Evolutionary conservation across 2,888 invertebrate species (phyloP).

Genomic region (Epirrhoe tristata): DNA sequence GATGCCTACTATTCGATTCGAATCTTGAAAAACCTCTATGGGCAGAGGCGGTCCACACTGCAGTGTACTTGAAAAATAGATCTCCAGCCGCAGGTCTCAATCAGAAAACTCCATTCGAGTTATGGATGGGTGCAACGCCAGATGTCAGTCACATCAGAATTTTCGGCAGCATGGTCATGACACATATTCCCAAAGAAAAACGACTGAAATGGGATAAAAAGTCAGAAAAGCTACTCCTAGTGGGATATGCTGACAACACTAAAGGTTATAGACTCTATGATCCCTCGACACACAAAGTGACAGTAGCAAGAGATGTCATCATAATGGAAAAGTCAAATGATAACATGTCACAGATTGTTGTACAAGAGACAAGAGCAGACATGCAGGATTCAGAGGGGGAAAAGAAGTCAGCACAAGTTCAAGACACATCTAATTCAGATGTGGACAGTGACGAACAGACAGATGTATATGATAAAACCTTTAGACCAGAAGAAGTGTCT

Average conservation of each 20-base stretch:
- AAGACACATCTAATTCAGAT: too few relatives aligned
- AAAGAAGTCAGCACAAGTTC: too few relatives aligned
- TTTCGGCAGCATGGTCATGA: not conserved
- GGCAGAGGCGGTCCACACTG: slow-evolving; percentile 32
- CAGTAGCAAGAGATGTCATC: too few relatives aligned
- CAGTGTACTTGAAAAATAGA: slow-evolving; percentile 29
- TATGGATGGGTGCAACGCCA: not conserved
- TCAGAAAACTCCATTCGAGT: not conserved
- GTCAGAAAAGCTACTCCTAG: not conserved
- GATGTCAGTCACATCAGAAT: not conserved
- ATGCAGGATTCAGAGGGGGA: too few relatives aligned
- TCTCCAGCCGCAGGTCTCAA: not conserved
- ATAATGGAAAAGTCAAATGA: too few relatives aligned
- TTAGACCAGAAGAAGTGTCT: too few relatives aligned
- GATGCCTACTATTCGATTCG: slow-evolving; percentile 28
- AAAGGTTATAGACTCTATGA: not conserved
- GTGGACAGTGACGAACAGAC: too few relatives aligned
- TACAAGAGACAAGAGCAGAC: too few relatives aligned
- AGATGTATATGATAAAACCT: too few relatives aligned
- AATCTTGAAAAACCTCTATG: slow-evolving; percentile 22
- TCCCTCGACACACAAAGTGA: too few relatives aligned
- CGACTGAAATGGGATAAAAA: not conserved
- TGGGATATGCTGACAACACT: not conserved
- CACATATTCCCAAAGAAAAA: not conserved
- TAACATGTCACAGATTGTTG: too few relatives aligned